Conservation (phyloP, 2,113 vertebrate genomes). For the Atrichornis clamosus region DNA sequence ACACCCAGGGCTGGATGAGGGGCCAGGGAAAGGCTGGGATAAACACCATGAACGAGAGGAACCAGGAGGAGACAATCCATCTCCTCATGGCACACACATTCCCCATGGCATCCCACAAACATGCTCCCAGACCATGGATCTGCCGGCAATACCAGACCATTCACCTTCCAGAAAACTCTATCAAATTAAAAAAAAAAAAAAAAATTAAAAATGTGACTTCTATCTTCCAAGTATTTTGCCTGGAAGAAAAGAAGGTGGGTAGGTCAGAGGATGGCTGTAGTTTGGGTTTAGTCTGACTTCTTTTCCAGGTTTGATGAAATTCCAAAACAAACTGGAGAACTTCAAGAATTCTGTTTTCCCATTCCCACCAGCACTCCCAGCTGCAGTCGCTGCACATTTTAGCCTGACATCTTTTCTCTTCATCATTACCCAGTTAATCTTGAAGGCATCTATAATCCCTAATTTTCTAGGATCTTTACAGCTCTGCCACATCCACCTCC, state of each 20-base stretch:
- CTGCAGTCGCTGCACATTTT: neutral
- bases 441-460: neutral
- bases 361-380: neutral
- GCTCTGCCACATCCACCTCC: neutral
- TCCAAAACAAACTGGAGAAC: neutral
- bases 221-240: neutral
- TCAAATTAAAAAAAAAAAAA: neutral
- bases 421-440: neutral
- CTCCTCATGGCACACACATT: neutral
- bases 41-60: neutral
- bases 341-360: neutral
- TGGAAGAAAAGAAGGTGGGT: neutral
- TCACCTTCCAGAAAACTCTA: fast-evolving
- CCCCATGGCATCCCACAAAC: no score
- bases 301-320: neutral
- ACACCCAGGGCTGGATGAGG: neutral
- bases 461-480: neutral
- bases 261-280: neutral
- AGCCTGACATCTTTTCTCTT: neutral
- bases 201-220: neutral
- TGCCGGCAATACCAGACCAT: neutral
- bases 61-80: neutral
- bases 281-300: neutral
- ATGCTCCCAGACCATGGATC: fast-evolving
- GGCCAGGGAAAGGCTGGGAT: neutral